A percentile compares a stretch with the other conserved stretches of the same genome.
Conservation (phyloP, 2,888 invertebrate species). For the Rhaphigaster nebulosa region DNA sequence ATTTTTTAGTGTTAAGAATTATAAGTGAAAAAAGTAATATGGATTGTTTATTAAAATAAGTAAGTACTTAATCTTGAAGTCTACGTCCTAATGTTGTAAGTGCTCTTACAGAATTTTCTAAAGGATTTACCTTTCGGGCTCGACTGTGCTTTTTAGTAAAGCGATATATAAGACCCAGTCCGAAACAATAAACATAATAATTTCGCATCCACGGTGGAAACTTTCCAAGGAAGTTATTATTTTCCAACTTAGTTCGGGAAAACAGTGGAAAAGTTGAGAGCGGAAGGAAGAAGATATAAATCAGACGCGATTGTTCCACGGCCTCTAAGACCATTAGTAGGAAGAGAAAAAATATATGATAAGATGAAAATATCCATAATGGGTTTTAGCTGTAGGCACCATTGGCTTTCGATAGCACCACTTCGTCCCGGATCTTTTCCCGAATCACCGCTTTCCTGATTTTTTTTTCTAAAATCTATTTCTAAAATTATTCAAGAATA, state of each 20-base stretch:
- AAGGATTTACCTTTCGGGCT: neutral
- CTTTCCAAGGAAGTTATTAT: slow-evolving; percentile 42
- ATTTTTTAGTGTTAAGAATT: too few species aligned
- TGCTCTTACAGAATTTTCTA: neutral
- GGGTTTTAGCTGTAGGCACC: slow-evolving; percentile 16
- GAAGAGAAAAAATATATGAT: neutral
- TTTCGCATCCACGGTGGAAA: slow-evolving; percentile 23
- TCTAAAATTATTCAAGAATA: too few species aligned
- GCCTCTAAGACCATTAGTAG: slow-evolving; percentile 2
- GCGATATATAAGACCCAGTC: slow-evolving; percentile 6
- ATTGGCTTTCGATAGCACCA: neutral
- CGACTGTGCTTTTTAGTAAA: neutral
- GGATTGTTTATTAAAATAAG: neutral
- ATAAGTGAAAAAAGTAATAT: too few species aligned
- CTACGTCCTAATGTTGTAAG: neutral
- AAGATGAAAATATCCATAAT: slow-evolving; percentile 16
- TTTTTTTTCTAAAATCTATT: neutral
- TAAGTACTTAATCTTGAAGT: neutral
- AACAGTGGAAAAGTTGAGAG: slow-evolving; percentile 22
- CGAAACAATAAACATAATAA: slow-evolving; percentile 18
- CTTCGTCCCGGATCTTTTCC: neutral
- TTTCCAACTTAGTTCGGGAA: slow-evolving; percentile 31
- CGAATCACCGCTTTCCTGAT: neutral
- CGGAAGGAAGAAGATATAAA: slow-evolving; percentile 21
- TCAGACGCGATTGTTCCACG: neutral